Evolutionary conservation across 2,113 vertebrate species (phyloP).

Genomic region (Polypterus senegalus): DNA sequence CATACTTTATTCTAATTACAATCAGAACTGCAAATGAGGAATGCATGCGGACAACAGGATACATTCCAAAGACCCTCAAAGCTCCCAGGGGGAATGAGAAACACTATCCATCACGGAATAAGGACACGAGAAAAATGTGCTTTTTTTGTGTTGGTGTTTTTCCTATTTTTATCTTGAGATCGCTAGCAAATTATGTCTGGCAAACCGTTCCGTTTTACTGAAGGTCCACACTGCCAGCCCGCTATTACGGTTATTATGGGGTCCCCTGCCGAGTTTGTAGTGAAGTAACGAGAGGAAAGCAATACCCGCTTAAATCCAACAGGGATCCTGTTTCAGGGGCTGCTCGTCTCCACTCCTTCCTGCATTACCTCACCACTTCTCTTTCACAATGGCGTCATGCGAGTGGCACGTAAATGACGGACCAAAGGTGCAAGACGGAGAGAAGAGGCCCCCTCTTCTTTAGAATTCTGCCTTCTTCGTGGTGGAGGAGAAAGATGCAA

Average conservation of each 20-base stretch:
- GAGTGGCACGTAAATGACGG: constrained; percentile 45
- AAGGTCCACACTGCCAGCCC: too few species aligned
- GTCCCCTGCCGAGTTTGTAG: too few species aligned
- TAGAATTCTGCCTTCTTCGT: too few species aligned
- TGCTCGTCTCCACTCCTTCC: constrained; percentile 44
- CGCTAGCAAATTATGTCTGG: too few species aligned
- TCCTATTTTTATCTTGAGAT: too few species aligned
- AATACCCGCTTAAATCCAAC: constrained; percentile 49
- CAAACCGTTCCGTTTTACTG: too few species aligned
- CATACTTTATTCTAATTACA: neutral
- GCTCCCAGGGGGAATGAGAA: neutral
- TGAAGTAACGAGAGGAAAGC: constrained; percentile 25
- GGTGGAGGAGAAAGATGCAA: too few species aligned
- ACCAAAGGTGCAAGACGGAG: constrained; percentile 57
- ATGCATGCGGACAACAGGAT: neutral
- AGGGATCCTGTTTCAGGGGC: constrained; percentile 49
- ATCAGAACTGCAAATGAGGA: neutral
- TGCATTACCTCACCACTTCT: constrained; percentile 77
- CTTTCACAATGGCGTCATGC: constrained; percentile 68
- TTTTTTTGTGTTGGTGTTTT: too few species aligned
- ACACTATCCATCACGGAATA: too few species aligned
- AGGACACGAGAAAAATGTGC: too few species aligned
- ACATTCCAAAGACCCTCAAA: neutral
- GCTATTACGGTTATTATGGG: too few species aligned
- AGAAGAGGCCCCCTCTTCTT: constrained; percentile 36